Base-by-base conservation (phyloP, 1,140 invertebrate genomes). In the Lucilia sericata region DNA sequence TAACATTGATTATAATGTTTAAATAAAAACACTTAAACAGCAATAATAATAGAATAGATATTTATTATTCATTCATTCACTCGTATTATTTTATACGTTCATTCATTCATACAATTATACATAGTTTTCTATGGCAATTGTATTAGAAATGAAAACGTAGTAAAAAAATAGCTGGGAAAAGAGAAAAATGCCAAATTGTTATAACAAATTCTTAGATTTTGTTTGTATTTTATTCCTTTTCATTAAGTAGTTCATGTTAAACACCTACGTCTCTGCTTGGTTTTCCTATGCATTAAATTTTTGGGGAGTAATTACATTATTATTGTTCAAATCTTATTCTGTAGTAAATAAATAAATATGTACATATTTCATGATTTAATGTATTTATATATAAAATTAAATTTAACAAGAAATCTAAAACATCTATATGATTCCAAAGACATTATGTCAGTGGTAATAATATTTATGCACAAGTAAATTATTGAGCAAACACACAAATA, bases 1-100 rank as follows among this genome's bases (percentile, higher is more conserved):
- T 70, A 70, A 70, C 65, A 70, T 70, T 70, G 65, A 70, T 70
- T 70, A 70, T 70, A 70, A 70, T 70, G 65, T 70, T 70, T 70
- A 70, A 70, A 19, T 21, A 70, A 21, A 70, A 70, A 70, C 65
- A 70, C 65, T 70, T 70, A 70, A 70, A 70, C 65, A 70, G 65
- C 19, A 70, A 70, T 70, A 21, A 70, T 70, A 70, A 70, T 70
- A 60, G 25, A 70, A 70, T 70, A 60, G 5, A n/a, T 60, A 60
- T 60, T 60, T 60, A 60, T 60, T 21, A 70, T 70, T 70, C 65
- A 70, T 21, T 21, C 65, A 60, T 17, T 60, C 55, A 60, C n/a
- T 60, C 17, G 42, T 42, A 10, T 42, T 42, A 8, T 42, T 7
- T 10, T 42, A 60, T 60, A 17, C 55, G 2, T 17, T 60, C 51